Evolutionary conservation across 1,140 invertebrate genomes (phyloP).

Genomic region (Neodiprion fabricii): DNA sequence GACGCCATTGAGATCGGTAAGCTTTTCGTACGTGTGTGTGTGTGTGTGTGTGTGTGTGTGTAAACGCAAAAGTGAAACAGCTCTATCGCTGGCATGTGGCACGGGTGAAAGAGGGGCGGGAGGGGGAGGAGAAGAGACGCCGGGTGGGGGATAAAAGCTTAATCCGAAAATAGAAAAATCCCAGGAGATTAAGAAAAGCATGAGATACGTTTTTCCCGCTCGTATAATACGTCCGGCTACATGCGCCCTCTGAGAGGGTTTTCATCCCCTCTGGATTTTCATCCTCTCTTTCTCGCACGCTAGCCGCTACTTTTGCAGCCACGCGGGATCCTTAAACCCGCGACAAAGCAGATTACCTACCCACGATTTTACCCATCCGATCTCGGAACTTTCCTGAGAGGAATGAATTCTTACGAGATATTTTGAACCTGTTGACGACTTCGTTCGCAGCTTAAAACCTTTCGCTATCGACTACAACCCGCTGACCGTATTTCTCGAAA

Average conservation of each 20-base stretch:
- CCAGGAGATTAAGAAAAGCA: constrained; percentile 12
- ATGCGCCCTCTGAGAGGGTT: not conserved
- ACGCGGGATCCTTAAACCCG: not conserved
- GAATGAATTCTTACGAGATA: no score
- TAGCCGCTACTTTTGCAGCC: not conserved
- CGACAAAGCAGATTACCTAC: no score
- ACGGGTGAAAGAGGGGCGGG: no score
- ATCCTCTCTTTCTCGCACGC: not conserved
- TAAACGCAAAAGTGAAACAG: no score
- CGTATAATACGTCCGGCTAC: not conserved
- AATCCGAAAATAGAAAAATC: constrained; percentile 17
- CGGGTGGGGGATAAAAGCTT: not conserved
- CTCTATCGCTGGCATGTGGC: no score
- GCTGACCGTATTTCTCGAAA: no score
- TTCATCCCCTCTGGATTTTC: not conserved
- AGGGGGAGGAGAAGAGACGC: not conserved
- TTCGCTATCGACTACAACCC: no score
- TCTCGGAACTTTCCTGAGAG: no score
- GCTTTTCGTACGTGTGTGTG: no score
- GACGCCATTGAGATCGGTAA: no score
- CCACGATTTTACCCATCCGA: not conserved
- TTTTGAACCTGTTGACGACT: not conserved
- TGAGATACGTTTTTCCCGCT: constrained; percentile 8
- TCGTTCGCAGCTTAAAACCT: not conserved
- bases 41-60: no score